phyloP scores from a whole-genome alignment of 2,888 invertebrate species.

The Scaptomyza caliginosa region DNA sequence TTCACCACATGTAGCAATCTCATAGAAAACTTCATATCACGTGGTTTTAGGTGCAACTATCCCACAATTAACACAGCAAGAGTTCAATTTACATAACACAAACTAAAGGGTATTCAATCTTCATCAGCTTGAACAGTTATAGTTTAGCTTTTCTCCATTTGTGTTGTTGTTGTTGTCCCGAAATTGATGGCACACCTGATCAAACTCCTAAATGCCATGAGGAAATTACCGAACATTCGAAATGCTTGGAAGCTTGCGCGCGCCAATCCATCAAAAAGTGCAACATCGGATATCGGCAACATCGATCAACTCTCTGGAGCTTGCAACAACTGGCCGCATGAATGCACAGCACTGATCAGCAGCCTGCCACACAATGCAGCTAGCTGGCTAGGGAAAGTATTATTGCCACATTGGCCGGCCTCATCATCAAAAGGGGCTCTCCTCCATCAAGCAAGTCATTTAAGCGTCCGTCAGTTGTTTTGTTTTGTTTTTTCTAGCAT shows the following conservation, averaged over 20 bases:
- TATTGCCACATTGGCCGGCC: conserved; percentile 33
- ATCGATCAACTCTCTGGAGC: conserved; percentile 29
- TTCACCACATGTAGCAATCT: too few relatives aligned
- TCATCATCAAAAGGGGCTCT: conserved; percentile 10
- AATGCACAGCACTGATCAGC: conserved; percentile 43
- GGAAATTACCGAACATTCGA: conserved; percentile 52
- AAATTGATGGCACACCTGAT: conserved; percentile 65
- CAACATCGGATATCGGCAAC: conserved; percentile 42
- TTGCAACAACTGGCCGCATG: conserved; percentile 30
- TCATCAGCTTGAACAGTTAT: background rate
- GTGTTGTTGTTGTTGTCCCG: background rate
- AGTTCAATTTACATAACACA: background rate
- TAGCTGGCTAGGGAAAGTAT: conserved; percentile 58
- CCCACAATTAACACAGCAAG: too few relatives aligned
- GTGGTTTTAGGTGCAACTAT: too few relatives aligned
- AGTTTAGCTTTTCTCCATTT: conserved; percentile 9
- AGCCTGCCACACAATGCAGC: conserved; percentile 22
- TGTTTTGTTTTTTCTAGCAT: conserved; percentile 67
- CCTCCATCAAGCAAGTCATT: conserved; percentile 58
- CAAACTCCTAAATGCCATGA: conserved; percentile 47
- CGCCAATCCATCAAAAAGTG: conserved; percentile 48
- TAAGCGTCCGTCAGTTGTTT: conserved; percentile 49
- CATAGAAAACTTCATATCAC: too few relatives aligned
- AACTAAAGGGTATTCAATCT: conserved; percentile 10
- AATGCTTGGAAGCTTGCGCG: conserved; percentile 23